These are phyloP conservation scores for Drosophila pseudoobscura DNA, from an alignment of 1,140 invertebrate genomes.

Conservation along the genomic window DNA sequence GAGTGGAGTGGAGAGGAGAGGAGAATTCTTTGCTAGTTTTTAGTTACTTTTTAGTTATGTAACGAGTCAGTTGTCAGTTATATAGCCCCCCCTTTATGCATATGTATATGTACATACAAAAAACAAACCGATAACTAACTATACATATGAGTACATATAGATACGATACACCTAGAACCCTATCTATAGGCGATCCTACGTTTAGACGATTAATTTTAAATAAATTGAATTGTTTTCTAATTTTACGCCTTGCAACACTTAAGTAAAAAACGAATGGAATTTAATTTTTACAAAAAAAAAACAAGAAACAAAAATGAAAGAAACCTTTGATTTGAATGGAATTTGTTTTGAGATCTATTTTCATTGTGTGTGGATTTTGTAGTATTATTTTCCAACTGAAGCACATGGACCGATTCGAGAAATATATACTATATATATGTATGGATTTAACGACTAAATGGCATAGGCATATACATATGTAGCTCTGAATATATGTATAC, in stretches of 20 bases:
- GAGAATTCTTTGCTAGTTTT: conserved; percentile 70
- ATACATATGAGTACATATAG: conserved; percentile 28
- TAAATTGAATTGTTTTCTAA: conserved; percentile 81
- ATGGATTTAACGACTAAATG: conserved; percentile 42
- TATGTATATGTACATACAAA: conserved; percentile 71
- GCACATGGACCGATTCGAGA: conserved; percentile 44
- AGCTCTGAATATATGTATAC: conserved; percentile 58
- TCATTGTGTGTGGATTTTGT: conserved; percentile 62
- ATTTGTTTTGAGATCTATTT: conserved; percentile 47
- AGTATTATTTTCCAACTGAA: conserved; percentile 76
- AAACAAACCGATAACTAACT: conserved; percentile 44
- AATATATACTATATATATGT: conserved; percentile 47
- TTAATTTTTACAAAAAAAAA: conserved; percentile 46
- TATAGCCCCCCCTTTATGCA: conserved; percentile 47
- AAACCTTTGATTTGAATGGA: conserved; percentile 43
- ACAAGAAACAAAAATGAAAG: background rate
- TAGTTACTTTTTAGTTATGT: conserved; percentile 67
- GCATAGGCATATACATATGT: conserved; percentile 49
- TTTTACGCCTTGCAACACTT: conserved; percentile 72
- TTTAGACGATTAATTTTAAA: conserved; percentile 67
- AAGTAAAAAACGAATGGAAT: conserved; percentile 55
- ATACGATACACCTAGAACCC: conserved; percentile 12
- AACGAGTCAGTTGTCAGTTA: conserved; percentile 70
- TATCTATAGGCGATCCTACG: conserved; percentile 57
- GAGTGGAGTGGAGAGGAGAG: background rate